Base-by-base conservation (phyloP, 2,888 invertebrate genomes). In the Acronicta aceris region DNA sequence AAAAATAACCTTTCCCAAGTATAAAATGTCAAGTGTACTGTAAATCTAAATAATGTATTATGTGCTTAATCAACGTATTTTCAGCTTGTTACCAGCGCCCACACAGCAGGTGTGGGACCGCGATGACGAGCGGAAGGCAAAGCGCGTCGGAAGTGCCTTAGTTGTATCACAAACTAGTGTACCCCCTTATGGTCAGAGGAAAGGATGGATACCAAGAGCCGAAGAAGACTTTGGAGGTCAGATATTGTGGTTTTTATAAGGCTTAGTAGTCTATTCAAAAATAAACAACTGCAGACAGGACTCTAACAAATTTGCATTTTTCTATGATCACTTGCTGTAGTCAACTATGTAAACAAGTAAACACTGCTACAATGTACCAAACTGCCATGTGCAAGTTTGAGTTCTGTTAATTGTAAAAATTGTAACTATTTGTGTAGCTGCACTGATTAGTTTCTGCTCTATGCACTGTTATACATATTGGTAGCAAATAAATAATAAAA, bases 181-280 rank as follows among this genome's bases (percentile, higher is more conserved):
- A 5, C 99, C 99, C 0, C 98, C 99, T 0, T 99, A 99, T 93
- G 99, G 99, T 0, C 98, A 98, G 83, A 96, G 99, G 74, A 97
- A 97, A 91, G 98, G 98, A 81, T 99, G 99, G 98, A 95, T 99
- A 9, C 99, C 99, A 0, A 95, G 99, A 51, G 95, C 95, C 51
- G 96, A 96, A 52, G 98, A 96, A 0, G 97, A 97, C 81, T 97
- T 95, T 88, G 96, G 96, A 80, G 95, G 95, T 95, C 69, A 69
- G 71, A 50, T 54, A 2, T 38, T 12, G 30, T 25, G 4, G 30
- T 33, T 12, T 33, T 33, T 33, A 12, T 33, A 33, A 33, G 10
- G 4, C 33, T 8, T 30, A 21, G 21, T 21, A 21, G 7, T n/a
- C n/a, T n/a, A n/a, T n/a, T n/a, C n/a, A n/a, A n/a, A n/a, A n/a